Evolutionary conservation across 1,140 invertebrate genomes (phyloP).

Genomic region (Meteorus sp.): DNA sequence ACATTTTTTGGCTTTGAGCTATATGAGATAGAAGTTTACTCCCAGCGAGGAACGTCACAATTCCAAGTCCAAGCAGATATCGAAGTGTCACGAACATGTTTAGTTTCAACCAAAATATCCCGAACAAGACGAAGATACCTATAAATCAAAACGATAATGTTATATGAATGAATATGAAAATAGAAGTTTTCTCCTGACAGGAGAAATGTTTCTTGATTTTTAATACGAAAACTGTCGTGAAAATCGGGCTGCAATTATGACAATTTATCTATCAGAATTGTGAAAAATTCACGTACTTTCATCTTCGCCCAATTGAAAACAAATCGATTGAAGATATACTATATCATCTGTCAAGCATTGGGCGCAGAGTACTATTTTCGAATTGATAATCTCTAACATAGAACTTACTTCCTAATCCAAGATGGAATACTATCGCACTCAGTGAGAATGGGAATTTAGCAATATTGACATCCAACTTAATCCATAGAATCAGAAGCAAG

Average conservation of each 20-base stretch:
- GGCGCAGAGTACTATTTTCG: slow-evolving; percentile 29
- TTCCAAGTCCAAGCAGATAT: slow-evolving; percentile 80
- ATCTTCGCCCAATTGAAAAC: slow-evolving; percentile 46
- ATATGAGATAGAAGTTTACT: slow-evolving; percentile 81
- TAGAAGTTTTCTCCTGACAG: too few species aligned
- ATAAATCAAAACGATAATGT: slow-evolving; percentile 44
- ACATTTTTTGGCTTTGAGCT: slow-evolving; percentile 59
- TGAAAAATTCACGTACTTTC: slow-evolving; percentile 51
- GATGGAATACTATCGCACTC: slow-evolving; percentile 85
- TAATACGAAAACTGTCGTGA: slow-evolving; percentile 46
- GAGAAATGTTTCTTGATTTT: too few species aligned
- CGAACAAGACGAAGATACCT: slow-evolving; percentile 86
- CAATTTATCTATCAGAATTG: slow-evolving; percentile 37
- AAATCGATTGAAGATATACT: slow-evolving; percentile 32
- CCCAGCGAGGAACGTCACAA: slow-evolving; percentile 90
- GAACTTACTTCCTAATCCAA: slow-evolving; percentile 73
- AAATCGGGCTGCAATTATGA: slow-evolving; percentile 51
- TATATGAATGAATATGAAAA: too few species aligned
- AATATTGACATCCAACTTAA: slow-evolving; percentile 86
- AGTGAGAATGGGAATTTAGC: slow-evolving; percentile 76
- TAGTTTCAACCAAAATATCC: slow-evolving; percentile 86
- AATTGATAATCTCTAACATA: slow-evolving; percentile 2
- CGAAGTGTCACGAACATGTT: slow-evolving; percentile 97
- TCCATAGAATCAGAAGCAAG: slow-evolving; percentile 85
- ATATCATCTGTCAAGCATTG: slow-evolving; percentile 44